A percentile compares a stretch with the other conserved stretches of the same genome.
Conservation (phyloP, 2,888 invertebrate species). For the Falcaria lacertinaria region DNA sequence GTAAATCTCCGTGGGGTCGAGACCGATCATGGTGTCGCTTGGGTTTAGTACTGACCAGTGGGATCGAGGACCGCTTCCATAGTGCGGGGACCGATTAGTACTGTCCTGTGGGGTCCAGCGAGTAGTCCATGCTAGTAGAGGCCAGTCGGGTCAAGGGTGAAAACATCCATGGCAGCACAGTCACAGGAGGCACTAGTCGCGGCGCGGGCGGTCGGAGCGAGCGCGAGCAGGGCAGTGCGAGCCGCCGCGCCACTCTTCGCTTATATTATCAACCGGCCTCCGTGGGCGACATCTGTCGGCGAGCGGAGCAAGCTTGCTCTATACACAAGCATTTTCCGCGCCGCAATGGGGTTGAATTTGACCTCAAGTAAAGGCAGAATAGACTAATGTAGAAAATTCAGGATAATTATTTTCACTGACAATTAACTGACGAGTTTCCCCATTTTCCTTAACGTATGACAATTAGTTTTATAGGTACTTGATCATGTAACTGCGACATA, state of each 20-base stretch:
- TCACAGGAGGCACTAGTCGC: slow-evolving; percentile 48
- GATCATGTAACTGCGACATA: too few relatives aligned
- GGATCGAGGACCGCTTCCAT: slow-evolving; percentile 61
- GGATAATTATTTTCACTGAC: too few relatives aligned
- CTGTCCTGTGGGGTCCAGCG: slow-evolving; percentile 69
- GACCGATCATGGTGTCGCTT: slow-evolving; percentile 47
- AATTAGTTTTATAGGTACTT: too few relatives aligned
- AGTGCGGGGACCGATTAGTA: slow-evolving; percentile 40
- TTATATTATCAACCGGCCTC: slow-evolving; percentile 63
- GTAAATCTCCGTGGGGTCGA: slow-evolving; percentile 72
- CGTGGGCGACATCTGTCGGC: slow-evolving; percentile 55
- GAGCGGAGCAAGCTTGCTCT: slow-evolving; percentile 41
- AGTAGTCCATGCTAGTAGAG: slow-evolving; percentile 67
- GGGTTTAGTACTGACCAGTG: slow-evolving; percentile 57
- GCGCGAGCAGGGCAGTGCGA: slow-evolving; percentile 61
- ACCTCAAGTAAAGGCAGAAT: too few relatives aligned
- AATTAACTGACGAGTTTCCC: too few relatives aligned
- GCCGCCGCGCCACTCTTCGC: slow-evolving; percentile 38
- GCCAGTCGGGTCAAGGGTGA: slow-evolving; percentile 70
- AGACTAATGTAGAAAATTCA: too few relatives aligned
- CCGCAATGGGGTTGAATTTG: slow-evolving; percentile 1
- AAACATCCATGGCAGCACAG: slow-evolving; percentile 70
- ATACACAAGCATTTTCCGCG: slow-evolving; percentile 36
- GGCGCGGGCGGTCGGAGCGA: slow-evolving; percentile 41
- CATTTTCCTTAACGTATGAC: too few relatives aligned